These are phyloP conservation scores for Liodrosophila aerea DNA, from an alignment of 2,888 invertebrate genomes.

Conservation along the genomic window DNA sequence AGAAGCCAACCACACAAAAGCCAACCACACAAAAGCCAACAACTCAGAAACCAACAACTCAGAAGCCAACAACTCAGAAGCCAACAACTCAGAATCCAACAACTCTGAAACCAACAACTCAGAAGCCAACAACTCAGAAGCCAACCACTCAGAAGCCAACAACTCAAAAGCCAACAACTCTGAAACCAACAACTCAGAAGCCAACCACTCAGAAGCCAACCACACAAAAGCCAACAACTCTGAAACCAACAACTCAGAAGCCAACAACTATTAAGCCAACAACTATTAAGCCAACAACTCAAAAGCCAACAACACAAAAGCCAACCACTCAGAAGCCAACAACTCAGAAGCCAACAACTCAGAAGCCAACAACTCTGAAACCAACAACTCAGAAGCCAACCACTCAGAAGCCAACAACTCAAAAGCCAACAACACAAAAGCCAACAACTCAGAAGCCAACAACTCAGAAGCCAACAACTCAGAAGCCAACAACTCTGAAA, in stretches of 20 bases:
- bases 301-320: conserved; percentile 3
- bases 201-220: too few relatives aligned
- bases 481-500: not conserved
- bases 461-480: not conserved
- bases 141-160: not conserved
- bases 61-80: not conserved
- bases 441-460: conserved; percentile 2
- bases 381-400: not conserved
- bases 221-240: too few relatives aligned
- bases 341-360: not conserved
- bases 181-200: not conserved
- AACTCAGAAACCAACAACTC: not conserved
- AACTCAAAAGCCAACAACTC: not conserved
- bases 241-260: not conserved
- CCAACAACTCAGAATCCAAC: not conserved
- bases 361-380: not conserved
- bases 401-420: not conserved
- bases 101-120: not conserved
- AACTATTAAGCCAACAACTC: not conserved
- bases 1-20: not conserved
- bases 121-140: not conserved
- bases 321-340: not conserved
- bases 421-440: not conserved
- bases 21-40: not conserved
- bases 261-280: conserved; percentile 1